Evolutionary conservation across 2,888 invertebrate species (phyloP).

Genomic region (Eristalis intricaria): DNA sequence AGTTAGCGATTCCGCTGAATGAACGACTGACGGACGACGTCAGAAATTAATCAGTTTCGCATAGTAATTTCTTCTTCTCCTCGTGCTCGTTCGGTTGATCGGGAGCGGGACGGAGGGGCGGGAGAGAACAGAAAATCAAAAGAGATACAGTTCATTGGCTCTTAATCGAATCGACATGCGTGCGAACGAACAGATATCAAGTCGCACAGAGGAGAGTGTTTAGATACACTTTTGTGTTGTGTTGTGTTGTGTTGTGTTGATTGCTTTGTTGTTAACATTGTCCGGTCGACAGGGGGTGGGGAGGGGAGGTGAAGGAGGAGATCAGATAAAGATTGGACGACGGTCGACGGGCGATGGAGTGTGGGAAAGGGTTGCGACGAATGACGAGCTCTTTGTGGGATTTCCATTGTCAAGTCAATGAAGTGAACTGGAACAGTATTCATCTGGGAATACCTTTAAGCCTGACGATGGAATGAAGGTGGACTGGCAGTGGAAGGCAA

Average conservation of each 20-base stretch:
- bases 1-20: slow-evolving; percentile 20
- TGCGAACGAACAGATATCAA: slow-evolving; percentile 8
- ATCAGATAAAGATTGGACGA: too few species aligned
- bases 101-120: not conserved
- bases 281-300: not conserved
- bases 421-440: too few species aligned
- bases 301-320: too few species aligned
- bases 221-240: not conserved
- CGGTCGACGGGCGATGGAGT: too few species aligned
- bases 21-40: slow-evolving; percentile 12
- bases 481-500: too few species aligned
- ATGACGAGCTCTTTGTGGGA: too few species aligned
- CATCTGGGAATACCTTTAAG: too few species aligned
- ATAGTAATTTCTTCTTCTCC: slow-evolving; percentile 18
- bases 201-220: not conserved
- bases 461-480: too few species aligned
- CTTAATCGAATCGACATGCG: slow-evolving; percentile 44
- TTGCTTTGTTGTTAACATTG: not conserved
- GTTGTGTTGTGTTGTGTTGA: not conserved
- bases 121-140: not conserved
- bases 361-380: too few species aligned
- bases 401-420: too few species aligned
- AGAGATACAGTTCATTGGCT: slow-evolving; percentile 38
- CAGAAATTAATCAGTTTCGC: slow-evolving; percentile 39
- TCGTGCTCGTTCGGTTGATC: too few species aligned